Evolutionary conservation across 2,888 invertebrate species (phyloP).

Genomic region (Carterocephalus palaemon): DNA sequence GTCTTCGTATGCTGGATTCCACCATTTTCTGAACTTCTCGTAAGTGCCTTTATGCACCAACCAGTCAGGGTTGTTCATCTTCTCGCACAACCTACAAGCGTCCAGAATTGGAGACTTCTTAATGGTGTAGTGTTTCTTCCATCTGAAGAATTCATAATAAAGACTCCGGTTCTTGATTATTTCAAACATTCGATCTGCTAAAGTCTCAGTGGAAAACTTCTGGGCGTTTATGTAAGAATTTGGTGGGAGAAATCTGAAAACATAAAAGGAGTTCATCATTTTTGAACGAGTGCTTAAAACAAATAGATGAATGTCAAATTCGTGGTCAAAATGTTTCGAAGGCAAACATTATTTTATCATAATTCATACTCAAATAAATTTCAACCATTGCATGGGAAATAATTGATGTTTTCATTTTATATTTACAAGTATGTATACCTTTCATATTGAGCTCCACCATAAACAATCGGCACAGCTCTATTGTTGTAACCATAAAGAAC

Average conservation of each 20-base stretch:
- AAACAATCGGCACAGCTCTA: constrained; percentile 82
- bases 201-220: constrained; percentile 34
- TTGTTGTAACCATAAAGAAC: constrained; percentile 78
- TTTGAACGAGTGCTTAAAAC: too few species aligned
- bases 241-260: constrained; percentile 48
- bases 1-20: constrained; percentile 45
- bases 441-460: constrained; percentile 81
- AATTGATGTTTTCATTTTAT: too few species aligned
- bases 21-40: constrained; percentile 52
- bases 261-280: constrained; percentile 12
- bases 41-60: constrained; percentile 37
- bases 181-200: constrained; percentile 47
- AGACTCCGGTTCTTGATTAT: constrained; percentile 39
- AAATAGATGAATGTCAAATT: too few species aligned
- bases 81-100: constrained; percentile 47
- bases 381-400: too few species aligned
- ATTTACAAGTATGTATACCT: constrained; percentile 37
- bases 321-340: too few species aligned
- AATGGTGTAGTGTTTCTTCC: constrained; percentile 53
- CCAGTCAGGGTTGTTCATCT: constrained; percentile 46
- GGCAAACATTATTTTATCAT: too few species aligned
- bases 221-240: constrained; percentile 49
- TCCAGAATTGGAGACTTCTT: constrained; percentile 40
- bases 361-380: too few species aligned
- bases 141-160: constrained; percentile 55